A percentile compares a stretch with the other conserved stretches of the same genome.
These are phyloP conservation scores for Strigamia crassipes DNA, from an alignment of 2,888 invertebrate species.

Conservation along the genomic window DNA sequence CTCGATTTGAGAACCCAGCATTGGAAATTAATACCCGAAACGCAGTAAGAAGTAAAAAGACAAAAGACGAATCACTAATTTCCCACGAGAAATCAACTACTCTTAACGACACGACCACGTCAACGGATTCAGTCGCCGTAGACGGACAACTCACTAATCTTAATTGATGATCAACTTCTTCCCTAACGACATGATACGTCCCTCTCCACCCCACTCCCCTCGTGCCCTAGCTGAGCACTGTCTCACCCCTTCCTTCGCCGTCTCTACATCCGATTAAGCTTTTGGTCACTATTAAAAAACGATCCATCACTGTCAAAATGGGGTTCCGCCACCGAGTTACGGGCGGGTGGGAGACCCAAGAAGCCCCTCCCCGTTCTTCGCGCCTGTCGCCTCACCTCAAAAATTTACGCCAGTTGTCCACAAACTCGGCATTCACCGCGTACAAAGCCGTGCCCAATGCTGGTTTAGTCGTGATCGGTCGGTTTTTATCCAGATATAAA, in stretches of 20 bases:
- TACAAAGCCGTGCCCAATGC: constrained; percentile 51
- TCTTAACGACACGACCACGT: constrained; percentile 38
- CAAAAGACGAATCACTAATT: constrained; percentile 40
- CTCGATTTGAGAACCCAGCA: background rate
- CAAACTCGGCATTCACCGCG: constrained; percentile 57
- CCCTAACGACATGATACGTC: constrained; percentile 39
- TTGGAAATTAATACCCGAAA: constrained; percentile 29
- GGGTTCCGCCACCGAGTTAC: constrained; percentile 30
- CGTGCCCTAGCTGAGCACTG: constrained; percentile 6
- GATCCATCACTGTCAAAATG: constrained; percentile 50
- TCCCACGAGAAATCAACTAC: constrained; percentile 40
- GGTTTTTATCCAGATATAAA: constrained; percentile 57
- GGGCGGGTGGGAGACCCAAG: constrained; percentile 18
- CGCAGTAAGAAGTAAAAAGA: constrained; percentile 36
- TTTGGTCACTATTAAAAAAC: constrained; percentile 50
- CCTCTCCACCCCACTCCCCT: background rate
- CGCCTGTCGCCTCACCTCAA: constrained; percentile 56
- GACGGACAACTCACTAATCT: constrained; percentile 42
- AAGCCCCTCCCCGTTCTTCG: constrained; percentile 23
- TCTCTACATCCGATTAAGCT: constrained; percentile 43
- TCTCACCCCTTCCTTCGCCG: constrained; percentile 12
- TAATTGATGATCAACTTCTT: constrained; percentile 42
- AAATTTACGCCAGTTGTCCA: constrained; percentile 61
- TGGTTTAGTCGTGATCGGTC: constrained; percentile 54
- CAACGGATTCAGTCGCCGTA: constrained; percentile 34